Base-by-base conservation (phyloP, 2,888 invertebrate genomes). In the Coenonympha arcania region DNA sequence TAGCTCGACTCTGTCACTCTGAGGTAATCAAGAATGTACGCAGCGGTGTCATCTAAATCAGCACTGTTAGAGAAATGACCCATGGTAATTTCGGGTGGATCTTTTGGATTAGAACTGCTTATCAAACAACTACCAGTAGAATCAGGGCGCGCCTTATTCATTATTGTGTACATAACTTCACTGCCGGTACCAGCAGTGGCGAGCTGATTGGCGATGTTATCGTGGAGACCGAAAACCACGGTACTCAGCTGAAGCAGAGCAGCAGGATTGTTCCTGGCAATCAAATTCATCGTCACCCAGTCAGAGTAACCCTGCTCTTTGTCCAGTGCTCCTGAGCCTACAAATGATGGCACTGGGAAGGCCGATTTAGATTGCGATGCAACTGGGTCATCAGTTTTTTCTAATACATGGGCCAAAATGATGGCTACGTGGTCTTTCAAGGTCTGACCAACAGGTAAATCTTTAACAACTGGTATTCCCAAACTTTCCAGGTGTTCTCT, bases 191-290 rank as follows among this genome's bases (percentile, higher is more conserved):
- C 61, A 0, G 63, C 64, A 3, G 64, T 58, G 3, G 57, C 55
- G 52, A 71, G 55, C 15, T 58, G 60, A 34, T 65, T 47, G 37
- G 68, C 67, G 2, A 71, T 22, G 3, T 58, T 52, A 1, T 63
- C 39, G 0, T 62, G 88, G 87, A 55, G 89, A 76, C 16, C 84
- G 73, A 63, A 74, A 79, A 67, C 89, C 88, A 33, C 89, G 78
- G 49, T 13, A 11, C 63, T 64, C 1, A 64, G 18, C 16, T 52
- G 28, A 3, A 50, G 33, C 2, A 40, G 33, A 16, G 18, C n/a
- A 8, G 16, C 5, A 1, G 60, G 44, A 13, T 51, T 51, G 24
- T 54, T 47, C n/a, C n/a, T n/a, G n/a, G n/a, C n/a, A n/a, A n/a
- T n/a, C n/a, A n/a, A n/a, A n/a, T n/a, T n/a, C n/a, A n/a, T n/a